Evolutionary conservation across 2,113 vertebrate species (phyloP).

Genomic region (Gobiocypris rarus): DNA sequence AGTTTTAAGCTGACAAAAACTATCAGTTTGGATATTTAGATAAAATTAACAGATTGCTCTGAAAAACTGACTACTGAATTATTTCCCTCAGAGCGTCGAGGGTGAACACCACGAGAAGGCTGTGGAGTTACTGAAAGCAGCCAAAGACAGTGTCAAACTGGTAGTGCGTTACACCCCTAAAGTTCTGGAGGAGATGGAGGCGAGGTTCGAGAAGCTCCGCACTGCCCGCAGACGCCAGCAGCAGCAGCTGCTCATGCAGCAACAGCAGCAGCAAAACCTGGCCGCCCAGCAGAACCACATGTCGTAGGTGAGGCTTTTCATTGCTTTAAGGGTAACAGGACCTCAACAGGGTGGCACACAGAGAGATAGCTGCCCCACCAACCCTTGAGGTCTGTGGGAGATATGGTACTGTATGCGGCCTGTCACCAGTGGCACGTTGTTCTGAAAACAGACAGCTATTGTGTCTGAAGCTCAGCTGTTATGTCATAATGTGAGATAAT

Average conservation of each 20-base stretch:
- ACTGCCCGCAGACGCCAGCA: constrained; percentile 95
- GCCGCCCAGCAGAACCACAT: constrained; percentile 94
- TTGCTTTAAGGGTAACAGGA: constrained; percentile 70
- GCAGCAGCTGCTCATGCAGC: constrained; percentile 91
- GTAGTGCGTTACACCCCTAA: constrained; percentile 99
- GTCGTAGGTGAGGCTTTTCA: constrained; percentile 94
- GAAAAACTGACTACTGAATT: neutral
- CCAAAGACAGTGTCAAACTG: constrained; percentile 95
- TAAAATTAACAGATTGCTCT: neutral
- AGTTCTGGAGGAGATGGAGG: constrained; percentile 99
- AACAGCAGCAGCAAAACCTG: constrained; percentile 88
- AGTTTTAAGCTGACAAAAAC: neutral
- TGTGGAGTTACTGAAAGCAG: constrained; percentile 94
- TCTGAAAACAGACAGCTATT: constrained; percentile 2
- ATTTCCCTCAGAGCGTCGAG: constrained; percentile 87
- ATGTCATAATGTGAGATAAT: constrained; percentile 15
- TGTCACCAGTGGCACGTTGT: neutral
- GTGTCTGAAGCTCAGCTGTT: neutral
- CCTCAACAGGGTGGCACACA: neutral
- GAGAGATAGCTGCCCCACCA: neutral
- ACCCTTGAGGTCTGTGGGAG: neutral
- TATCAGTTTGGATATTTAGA: neutral
- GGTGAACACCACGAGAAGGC: constrained; percentile 98
- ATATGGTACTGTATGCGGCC: neutral
- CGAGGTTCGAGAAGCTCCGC: constrained; percentile 95